Evolutionary conservation across 2,113 vertebrate genomes (phyloP).

Genomic region (Corythoichthys intestinalis): DNA sequence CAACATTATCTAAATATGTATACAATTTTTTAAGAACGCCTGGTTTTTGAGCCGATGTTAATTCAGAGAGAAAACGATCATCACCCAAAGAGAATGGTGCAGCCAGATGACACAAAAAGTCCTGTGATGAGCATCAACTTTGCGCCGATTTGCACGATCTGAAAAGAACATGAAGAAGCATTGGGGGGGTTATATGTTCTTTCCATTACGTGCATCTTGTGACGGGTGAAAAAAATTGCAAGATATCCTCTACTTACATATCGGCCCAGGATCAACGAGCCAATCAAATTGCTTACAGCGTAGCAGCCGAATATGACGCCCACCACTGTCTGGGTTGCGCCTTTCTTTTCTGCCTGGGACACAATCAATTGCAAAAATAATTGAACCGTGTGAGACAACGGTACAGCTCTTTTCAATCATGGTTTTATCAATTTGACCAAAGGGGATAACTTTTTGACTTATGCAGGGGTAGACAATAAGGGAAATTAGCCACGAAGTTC

Average conservation of each 20-base stretch:
- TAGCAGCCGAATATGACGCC: conserved; percentile 94
- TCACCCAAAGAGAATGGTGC: conserved; percentile 92
- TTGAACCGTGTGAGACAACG: neutral
- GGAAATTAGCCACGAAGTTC: too few species aligned
- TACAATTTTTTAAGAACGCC: neutral
- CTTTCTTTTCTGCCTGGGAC: conserved; percentile 85
- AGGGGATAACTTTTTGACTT: too few species aligned
- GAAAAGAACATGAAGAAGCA: conserved; percentile 8
- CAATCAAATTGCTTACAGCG: conserved; percentile 78
- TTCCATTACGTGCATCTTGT: neutral
- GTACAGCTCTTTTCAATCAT: too few species aligned
- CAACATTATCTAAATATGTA: too few species aligned
- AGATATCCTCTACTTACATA: conserved; percentile 78
- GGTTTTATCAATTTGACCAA: too few species aligned
- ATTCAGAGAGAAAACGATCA: conserved; percentile 22
- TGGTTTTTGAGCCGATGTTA: neutral
- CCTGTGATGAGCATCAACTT: conserved; percentile 91
- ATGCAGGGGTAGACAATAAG: too few species aligned
- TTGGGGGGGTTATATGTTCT: too few species aligned
- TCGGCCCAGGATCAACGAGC: conserved; percentile 83
- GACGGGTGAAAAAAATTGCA: neutral
- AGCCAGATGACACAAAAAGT: conserved; percentile 83
- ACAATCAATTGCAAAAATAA: neutral
- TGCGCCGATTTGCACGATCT: conserved; percentile 92
- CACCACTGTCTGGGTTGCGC: conserved; percentile 79